These are phyloP conservation scores for Rhagoletis zephyria DNA, from an alignment of 1,140 invertebrate genomes.

Conservation along the genomic window DNA sequence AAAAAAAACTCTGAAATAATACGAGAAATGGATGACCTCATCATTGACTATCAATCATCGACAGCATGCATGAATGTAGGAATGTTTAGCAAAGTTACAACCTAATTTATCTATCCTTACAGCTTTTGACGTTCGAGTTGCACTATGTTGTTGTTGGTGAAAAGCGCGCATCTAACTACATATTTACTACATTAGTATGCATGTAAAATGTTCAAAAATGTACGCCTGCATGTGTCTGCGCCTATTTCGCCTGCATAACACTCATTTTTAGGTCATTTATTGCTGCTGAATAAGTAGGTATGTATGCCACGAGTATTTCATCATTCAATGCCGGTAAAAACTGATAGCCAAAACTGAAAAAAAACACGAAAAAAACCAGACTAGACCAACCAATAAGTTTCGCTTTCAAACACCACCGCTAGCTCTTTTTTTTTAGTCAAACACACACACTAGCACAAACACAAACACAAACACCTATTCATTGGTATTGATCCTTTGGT, in stretches of 20 bases:
- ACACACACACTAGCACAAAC: neutral
- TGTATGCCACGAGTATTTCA: constrained; percentile 10
- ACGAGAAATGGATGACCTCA: no score
- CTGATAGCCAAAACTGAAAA: neutral
- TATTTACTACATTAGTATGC: neutral
- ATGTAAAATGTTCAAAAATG: neutral
- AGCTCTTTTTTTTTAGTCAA: neutral
- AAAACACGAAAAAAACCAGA: constrained; percentile 17
- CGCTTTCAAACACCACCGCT: neutral
- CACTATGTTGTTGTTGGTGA: neutral
- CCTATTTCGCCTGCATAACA: neutral
- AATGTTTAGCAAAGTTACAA: no score
- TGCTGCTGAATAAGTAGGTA: neutral
- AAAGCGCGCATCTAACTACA: neutral
- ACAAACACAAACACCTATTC: neutral
- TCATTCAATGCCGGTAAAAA: constrained; percentile 10
- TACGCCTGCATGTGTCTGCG: neutral
- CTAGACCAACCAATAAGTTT: constrained; percentile 36
- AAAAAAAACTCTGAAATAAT: no score
- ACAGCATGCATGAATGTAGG: no score
- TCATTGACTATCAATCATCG: no score
- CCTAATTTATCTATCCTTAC: no score
- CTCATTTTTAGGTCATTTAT: constrained; percentile 38
- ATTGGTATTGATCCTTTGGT: constrained; percentile 34
- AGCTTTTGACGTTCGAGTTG: no score